Evolutionary conservation across 2,797 vertebrate genomes (phyloP), one percentile per base, ranked within the genome.

Genomic region (Lithobates sylvaticus): DNA sequence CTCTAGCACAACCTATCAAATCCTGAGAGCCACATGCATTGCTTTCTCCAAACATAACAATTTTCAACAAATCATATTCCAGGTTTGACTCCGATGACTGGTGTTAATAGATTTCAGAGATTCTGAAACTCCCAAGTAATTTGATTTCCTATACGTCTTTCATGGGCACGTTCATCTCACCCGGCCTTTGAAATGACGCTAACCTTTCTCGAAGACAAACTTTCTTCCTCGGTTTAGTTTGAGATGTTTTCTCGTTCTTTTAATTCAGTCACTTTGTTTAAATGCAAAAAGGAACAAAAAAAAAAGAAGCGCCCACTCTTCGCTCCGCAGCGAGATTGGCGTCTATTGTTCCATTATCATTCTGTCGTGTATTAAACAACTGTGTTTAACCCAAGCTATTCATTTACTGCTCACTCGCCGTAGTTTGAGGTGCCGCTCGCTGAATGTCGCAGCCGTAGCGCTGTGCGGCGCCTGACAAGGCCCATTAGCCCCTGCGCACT

Each of bases 401-500:
- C 85, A 68, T 87, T 89, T 84, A 88, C 74, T 90, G 88, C 92
- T 93, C 87, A 91, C 88, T 88, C 80, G 87, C 90, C 85, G 73
- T 72, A 90, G 89, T 90, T 88, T 5, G 84, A 89, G 88, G 85
- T 89, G 85, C 36, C 92, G 92, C 50, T 91, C 87, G 90, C 85
- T 73, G 89, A 92, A 76, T 87, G 69, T 90, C 26, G 76, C 83
- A 79, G 64, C 47, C 84, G 88, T 58, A 85, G 76, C 61, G 90
- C 84, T 83, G 84, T 89, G 93, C 90, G 91, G 88, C 90, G 88
- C 88, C 68, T 91, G 91, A 92, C 89, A 92, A 88, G 85, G 90
- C 91, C 89, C 81, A 91, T 88, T 26, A 88, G 90, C 90, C 88
- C 81, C 85, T 44, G 78, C 92, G 81, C 87, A 88, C 90, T 92